Evolutionary conservation across 2,888 invertebrate species (phyloP).

Genomic region (Halictus quadricinctus): DNA sequence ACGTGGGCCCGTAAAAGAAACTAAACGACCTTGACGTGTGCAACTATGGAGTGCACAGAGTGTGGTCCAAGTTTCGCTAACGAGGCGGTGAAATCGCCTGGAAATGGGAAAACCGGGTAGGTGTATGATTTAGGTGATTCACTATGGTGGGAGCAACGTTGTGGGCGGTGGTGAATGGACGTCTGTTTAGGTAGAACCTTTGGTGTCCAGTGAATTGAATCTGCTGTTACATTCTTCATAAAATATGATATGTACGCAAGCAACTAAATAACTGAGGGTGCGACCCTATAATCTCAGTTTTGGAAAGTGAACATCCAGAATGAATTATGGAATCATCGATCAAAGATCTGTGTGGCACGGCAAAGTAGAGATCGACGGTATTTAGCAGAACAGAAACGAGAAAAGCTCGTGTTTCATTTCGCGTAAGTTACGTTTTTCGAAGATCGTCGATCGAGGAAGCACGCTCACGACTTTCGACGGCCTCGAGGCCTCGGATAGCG

Average conservation of each 20-base stretch:
- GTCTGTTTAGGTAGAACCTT: neutral
- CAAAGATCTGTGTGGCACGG: too few relatives aligned
- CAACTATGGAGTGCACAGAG: neutral
- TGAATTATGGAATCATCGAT: too few relatives aligned
- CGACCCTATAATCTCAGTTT: too few relatives aligned
- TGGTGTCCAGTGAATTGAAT: neutral
- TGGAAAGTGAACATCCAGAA: too few relatives aligned
- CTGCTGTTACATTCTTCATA: neutral
- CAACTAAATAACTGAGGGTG: too few relatives aligned
- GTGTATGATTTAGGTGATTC: slow-evolving; percentile 38
- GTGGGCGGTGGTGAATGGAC: slow-evolving; percentile 35
- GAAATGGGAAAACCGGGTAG: slow-evolving; percentile 35
- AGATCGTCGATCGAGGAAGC: neutral
- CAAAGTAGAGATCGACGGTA: neutral
- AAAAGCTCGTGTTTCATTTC: neutral
- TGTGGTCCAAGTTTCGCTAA: slow-evolving; percentile 3
- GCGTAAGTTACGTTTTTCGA: neutral
- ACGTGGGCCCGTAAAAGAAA: slow-evolving; percentile 10
- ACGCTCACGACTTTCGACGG: neutral
- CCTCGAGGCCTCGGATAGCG: neutral
- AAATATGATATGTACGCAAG: too few relatives aligned
- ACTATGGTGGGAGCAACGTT: neutral
- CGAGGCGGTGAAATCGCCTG: slow-evolving; percentile 20
- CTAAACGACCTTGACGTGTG: slow-evolving; percentile 33
- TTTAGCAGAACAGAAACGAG: neutral